Conservation (phyloP, 2,888 invertebrate genomes). For the Aspidiotus destructor region DNA sequence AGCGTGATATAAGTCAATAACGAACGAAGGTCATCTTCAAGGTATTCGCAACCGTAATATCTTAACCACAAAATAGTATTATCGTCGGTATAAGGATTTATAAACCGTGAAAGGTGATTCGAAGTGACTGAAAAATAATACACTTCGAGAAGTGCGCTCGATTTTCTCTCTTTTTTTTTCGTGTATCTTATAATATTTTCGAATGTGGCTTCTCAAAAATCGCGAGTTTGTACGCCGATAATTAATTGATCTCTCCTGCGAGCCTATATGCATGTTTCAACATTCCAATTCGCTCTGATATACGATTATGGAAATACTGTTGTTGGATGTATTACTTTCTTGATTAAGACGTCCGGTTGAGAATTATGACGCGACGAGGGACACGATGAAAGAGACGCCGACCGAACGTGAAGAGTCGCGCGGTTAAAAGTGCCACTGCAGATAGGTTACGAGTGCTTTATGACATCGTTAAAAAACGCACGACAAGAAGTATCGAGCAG, state of each 20-base stretch:
- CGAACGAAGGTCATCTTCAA: slow-evolving; percentile 26
- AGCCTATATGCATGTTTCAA: too few species aligned
- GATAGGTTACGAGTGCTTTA: slow-evolving; percentile 2
- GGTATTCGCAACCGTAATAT: slow-evolving; percentile 29
- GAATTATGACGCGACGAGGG: not conserved
- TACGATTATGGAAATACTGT: too few species aligned
- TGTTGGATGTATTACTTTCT: not conserved
- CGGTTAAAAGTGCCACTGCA: not conserved
- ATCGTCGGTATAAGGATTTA: slow-evolving; percentile 19
- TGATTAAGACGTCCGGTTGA: slow-evolving; percentile 1
- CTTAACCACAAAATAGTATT: slow-evolving; percentile 17
- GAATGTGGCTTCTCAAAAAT: too few species aligned
- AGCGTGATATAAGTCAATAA: slow-evolving; percentile 25
- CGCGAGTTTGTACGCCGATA: too few species aligned
- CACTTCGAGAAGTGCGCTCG: slow-evolving; percentile 10
- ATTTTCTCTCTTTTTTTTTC: slow-evolving; percentile 12
- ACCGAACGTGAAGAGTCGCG: slow-evolving; percentile 3
- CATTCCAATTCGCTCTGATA: too few species aligned
- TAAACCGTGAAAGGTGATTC: slow-evolving; percentile 28
- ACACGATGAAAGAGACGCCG: slow-evolving; percentile 4
- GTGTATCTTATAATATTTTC: not conserved
- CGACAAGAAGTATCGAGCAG: not conserved
- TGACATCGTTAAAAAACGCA: slow-evolving; percentile 4
- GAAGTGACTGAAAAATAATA: slow-evolving; percentile 24
- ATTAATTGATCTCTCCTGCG: too few species aligned